A percentile compares a stretch with the other conserved stretches of the same genome.
Conservation (phyloP, 2,888 invertebrate species). For the Furcula furcula region DNA sequence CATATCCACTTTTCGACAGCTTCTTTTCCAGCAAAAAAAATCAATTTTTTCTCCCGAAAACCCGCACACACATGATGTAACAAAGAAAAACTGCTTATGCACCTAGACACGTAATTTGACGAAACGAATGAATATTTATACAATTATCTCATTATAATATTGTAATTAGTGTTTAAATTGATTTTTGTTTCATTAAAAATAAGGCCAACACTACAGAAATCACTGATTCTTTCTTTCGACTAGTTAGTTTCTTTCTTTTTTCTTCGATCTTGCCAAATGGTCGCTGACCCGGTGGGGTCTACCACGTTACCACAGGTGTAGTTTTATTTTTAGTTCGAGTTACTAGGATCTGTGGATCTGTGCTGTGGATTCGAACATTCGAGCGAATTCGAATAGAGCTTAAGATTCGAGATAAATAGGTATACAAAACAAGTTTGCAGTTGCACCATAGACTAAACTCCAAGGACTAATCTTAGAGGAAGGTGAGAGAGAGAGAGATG, state of each 20-base stretch:
- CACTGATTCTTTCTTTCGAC: slow-evolving; percentile 57
- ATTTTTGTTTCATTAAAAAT: slow-evolving; percentile 37
- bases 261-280: slow-evolving; percentile 49
- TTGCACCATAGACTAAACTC: too few relatives aligned
- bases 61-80: slow-evolving; percentile 53
- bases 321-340: too few relatives aligned
- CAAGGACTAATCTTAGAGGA: too few relatives aligned
- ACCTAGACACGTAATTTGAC: slow-evolving; percentile 23
- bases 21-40: slow-evolving; percentile 17
- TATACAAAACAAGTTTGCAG: too few relatives aligned
- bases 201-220: slow-evolving; percentile 67
- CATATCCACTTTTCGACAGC: slow-evolving; percentile 62
- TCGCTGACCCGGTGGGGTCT: too few relatives aligned
- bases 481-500: too few relatives aligned
- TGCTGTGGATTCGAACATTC: too few relatives aligned
- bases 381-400: too few relatives aligned
- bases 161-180: slow-evolving; percentile 20
- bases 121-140: slow-evolving; percentile 23
- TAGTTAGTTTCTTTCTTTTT: too few relatives aligned
- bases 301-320: too few relatives aligned
- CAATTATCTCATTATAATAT: slow-evolving; percentile 34
- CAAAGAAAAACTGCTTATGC: slow-evolving; percentile 27
- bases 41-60: slow-evolving; percentile 29
- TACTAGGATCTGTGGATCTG: too few relatives aligned
- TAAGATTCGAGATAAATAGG: too few relatives aligned